Evolutionary conservation across 2,888 invertebrate genomes (phyloP).

Genomic region (Melanargia galathea): DNA sequence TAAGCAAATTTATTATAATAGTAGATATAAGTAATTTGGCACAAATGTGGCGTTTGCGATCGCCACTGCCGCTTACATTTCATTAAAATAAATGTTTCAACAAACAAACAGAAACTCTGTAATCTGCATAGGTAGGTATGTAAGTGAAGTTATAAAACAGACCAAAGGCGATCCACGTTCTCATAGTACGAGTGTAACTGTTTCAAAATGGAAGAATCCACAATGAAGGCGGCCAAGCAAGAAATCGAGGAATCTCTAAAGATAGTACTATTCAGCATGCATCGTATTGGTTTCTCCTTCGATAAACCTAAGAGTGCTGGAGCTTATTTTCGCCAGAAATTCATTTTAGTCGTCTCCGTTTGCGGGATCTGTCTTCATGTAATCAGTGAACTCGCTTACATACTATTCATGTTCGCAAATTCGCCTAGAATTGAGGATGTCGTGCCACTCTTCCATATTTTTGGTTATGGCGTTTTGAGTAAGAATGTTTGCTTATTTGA

Average conservation of each 20-base stretch:
- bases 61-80: neutral
- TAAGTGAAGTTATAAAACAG: neutral
- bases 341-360: constrained; percentile 63
- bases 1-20: no score
- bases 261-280: constrained; percentile 64
- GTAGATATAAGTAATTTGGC: no score
- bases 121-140: neutral
- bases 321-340: constrained; percentile 55
- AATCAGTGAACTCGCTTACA: constrained; percentile 69
- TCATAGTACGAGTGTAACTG: neutral
- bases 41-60: no score
- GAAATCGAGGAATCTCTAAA: constrained; percentile 66
- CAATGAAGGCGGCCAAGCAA: constrained; percentile 55
- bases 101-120: constrained; percentile 1
- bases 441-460: constrained; percentile 74
- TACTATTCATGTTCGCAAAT: constrained; percentile 65
- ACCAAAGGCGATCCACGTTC: neutral
- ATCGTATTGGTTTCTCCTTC: constrained; percentile 66
- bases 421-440: constrained; percentile 74
- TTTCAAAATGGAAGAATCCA: constrained; percentile 52
- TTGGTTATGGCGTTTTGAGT: constrained; percentile 75
- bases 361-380: constrained; percentile 68
- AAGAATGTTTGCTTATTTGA: constrained; percentile 43
- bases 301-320: constrained; percentile 49
- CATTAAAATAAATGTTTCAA: neutral